Evolutionary conservation across 2,113 vertebrate genomes (phyloP).

Genomic region (Oncorhynchus mykiss): DNA sequence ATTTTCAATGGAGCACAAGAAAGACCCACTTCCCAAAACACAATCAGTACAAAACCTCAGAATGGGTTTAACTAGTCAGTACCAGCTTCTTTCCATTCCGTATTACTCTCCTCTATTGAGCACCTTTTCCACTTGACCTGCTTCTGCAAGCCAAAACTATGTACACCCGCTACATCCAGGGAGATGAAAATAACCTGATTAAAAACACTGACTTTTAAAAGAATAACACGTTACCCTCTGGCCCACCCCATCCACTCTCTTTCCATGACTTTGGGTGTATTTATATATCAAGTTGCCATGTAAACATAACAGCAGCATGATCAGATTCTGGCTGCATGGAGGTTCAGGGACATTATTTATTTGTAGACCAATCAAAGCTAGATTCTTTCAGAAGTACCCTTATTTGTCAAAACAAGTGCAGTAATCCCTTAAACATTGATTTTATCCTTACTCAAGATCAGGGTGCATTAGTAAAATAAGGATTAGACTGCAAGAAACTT

Average conservation of each 20-base stretch:
- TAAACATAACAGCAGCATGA: conserved; percentile 72
- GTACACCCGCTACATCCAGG: conserved; percentile 38
- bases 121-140: conserved; percentile 51
- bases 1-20: not conserved
- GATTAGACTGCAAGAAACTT: not conserved
- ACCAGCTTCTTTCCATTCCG: conserved; percentile 16
- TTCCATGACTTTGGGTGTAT: conserved; percentile 70
- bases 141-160: conserved; percentile 48
- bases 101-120: conserved; percentile 20
- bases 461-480: not conserved
- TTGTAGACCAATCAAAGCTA: conserved; percentile 55
- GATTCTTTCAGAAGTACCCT: conserved; percentile 24
- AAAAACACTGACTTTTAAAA: conserved; percentile 54
- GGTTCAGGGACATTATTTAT: conserved; percentile 61
- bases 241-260: conserved; percentile 39
- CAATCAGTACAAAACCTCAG: not conserved
- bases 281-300: conserved; percentile 71
- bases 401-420: conserved; percentile 46
- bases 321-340: conserved; percentile 31
- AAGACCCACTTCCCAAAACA: not conserved
- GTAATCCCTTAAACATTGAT: conserved; percentile 6
- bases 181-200: conserved; percentile 64
- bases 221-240: conserved; percentile 51
- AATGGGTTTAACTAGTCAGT: not conserved
- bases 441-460: conserved; percentile 3